phyloP scores from a whole-genome alignment of 2,888 invertebrate genomes.

The Phlogophora meticulosa region DNA sequence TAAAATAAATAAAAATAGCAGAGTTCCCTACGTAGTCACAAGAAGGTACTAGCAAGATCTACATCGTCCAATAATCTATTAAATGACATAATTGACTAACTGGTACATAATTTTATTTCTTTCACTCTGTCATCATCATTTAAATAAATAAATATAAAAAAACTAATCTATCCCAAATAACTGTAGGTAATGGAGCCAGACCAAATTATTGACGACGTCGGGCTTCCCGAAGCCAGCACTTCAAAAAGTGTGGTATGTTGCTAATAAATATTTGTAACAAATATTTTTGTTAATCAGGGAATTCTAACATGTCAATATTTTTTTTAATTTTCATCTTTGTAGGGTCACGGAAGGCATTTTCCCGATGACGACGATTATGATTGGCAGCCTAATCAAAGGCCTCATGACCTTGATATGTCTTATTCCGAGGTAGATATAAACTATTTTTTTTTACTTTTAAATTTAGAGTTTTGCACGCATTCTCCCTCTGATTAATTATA shows the following conservation, averaged over 20 bases:
- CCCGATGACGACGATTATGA: conserved; percentile 13
- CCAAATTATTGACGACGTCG: conserved; percentile 12
- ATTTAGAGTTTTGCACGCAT: no score
- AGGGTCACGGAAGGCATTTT: conserved; percentile 6
- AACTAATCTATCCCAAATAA: no score
- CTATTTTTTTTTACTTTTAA: conserved; percentile 4
- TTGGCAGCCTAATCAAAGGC: conserved; percentile 15
- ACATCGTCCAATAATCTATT: no score
- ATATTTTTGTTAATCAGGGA: conserved; percentile 15
- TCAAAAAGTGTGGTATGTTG: conserved; percentile 20
- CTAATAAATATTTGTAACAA: conserved; percentile 20
- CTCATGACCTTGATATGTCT: conserved; percentile 16
- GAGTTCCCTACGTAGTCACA: no score
- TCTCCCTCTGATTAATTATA: conserved; percentile 16
- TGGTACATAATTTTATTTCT: no score
- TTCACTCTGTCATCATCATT: no score
- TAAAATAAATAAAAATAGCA: no score
- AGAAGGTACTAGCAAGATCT: no score
- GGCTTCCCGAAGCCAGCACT: conserved; percentile 24
- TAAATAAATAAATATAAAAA: no score
- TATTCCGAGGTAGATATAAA: conserved; percentile 22
- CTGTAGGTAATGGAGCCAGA: conserved; percentile 24
- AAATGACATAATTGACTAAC: no score
- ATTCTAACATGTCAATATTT: conserved; percentile 12
- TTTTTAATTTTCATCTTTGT: conserved; percentile 12